Evolutionary conservation across 2,888 invertebrate species (phyloP), one percentile per base, ranked within the genome.

Genomic region (Tetheella fluctuosa): DNA sequence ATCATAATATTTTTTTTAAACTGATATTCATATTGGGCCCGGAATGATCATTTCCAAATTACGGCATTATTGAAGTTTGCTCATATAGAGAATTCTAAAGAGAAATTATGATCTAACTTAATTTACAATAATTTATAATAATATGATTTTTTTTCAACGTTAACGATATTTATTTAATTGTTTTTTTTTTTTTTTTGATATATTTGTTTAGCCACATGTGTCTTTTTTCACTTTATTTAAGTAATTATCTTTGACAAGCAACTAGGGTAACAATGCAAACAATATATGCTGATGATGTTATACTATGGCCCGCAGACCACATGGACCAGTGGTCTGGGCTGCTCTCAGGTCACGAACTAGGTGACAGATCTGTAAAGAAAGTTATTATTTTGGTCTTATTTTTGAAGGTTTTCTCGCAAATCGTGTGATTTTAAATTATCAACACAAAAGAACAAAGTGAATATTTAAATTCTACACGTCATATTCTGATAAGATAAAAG

Each of bases 281-380:
- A 58, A 64, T 20, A 55, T 59, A 52, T 17, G 61, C 53, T 17
- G 62, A 63, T 10, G 73, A 64, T 37, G 63, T 53, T 6, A 64
- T 8, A 42, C 52, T 73, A 10, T 65, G 60, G 62, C 77, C 81
- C 13, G 77, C 65, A 23, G 90, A 89, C 89, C 86, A 87, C 61
- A 83, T 64, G 1, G 83, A 71, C 85, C 88, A 86, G 65, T 83
- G 81, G 69, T 84, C 84, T 30, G 78, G 77, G 59, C 68, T 74
- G 54, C 76, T 71, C 62, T 88, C 83, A 63, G 88, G 90, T 90
- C 89, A 90, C 78, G 85, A 86, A 62, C 85, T 88, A 25, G 88
- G 79, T 0, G 83, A 71, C 23, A 85, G 63, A 69, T 85, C 90
- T 89, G 83, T 0, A 74, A 85, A 70, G 23, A 67, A 55, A 53